phyloP scores from a whole-genome alignment of 2,888 invertebrate species.

The Diplolepis rosae region DNA sequence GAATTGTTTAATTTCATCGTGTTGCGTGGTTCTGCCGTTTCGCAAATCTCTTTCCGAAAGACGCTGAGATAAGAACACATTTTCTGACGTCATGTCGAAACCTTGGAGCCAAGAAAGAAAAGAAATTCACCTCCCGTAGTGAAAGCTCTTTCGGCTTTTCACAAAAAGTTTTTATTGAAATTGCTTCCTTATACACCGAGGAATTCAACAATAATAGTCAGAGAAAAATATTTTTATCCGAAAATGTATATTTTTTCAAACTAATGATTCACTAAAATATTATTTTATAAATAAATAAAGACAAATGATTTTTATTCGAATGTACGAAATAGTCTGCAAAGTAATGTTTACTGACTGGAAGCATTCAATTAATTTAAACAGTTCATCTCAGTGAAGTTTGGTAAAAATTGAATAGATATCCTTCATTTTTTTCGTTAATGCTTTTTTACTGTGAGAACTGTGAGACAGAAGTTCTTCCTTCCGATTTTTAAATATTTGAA shows the following conservation, averaged over 20 bases:
- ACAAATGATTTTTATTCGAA: too few relatives aligned
- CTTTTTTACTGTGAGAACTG: background rate
- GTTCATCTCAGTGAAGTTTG: too few relatives aligned
- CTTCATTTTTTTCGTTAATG: background rate
- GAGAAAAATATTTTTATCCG: background rate
- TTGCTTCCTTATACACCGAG: background rate
- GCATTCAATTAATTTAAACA: too few relatives aligned
- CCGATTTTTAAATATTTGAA: slow-evolving; percentile 3
- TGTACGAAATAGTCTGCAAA: too few relatives aligned
- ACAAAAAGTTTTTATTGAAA: slow-evolving; percentile 16
- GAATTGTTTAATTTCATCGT: slow-evolving; percentile 60
- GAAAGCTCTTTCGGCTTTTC: background rate
- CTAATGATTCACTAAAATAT: background rate
- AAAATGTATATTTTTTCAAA: background rate
- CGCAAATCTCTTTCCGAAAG: slow-evolving; percentile 39
- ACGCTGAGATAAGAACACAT: slow-evolving; percentile 12
- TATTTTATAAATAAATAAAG: too few relatives aligned
- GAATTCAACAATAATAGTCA: background rate
- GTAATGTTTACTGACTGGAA: too few relatives aligned
- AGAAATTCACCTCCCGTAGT: slow-evolving; percentile 6
- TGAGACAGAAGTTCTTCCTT: background rate
- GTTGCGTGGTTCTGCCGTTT: slow-evolving; percentile 50
- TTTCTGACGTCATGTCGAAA: background rate
- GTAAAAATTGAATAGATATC: too few relatives aligned
- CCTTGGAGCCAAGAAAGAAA: background rate